These are phyloP conservation scores for Hipposideros armiger DNA, from an alignment of 2,113 vertebrate species.

Conservation along the genomic window DNA sequence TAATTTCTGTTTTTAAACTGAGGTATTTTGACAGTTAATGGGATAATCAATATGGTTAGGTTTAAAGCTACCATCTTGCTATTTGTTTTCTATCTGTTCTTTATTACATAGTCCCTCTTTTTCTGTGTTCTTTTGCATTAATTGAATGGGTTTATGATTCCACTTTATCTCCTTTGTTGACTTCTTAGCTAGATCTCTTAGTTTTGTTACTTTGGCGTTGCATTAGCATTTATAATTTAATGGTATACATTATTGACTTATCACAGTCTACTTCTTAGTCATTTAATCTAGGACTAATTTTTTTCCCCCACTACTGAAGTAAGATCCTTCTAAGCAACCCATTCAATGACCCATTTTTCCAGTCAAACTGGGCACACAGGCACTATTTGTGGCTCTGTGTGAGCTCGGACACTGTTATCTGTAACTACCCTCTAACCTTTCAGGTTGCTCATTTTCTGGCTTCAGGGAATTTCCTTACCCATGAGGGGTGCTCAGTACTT, in stretches of 20 bases:
- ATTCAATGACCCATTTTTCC: neutral
- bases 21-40: neutral
- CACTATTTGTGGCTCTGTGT: too few species aligned
- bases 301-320: neutral
- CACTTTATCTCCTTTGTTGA: neutral
- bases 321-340: neutral
- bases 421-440: too few species aligned
- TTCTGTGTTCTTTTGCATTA: neutral
- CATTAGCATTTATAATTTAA: neutral
- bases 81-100: neutral
- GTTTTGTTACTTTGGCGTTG: neutral
- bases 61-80: neutral
- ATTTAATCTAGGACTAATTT: neutral
- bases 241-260: too few species aligned
- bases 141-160: neutral
- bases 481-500: neutral
- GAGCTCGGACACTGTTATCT: too few species aligned
- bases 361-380: too few species aligned
- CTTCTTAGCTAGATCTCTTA: neutral
- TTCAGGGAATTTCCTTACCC: neutral
- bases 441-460: neutral
- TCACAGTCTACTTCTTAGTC: neutral
- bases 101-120: neutral
- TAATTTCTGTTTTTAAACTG: neutral
- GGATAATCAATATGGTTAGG: neutral